phyloP scores from a whole-genome alignment of 2,113 vertebrate genomes.

The Oncorhynchus gorbuscha region DNA sequence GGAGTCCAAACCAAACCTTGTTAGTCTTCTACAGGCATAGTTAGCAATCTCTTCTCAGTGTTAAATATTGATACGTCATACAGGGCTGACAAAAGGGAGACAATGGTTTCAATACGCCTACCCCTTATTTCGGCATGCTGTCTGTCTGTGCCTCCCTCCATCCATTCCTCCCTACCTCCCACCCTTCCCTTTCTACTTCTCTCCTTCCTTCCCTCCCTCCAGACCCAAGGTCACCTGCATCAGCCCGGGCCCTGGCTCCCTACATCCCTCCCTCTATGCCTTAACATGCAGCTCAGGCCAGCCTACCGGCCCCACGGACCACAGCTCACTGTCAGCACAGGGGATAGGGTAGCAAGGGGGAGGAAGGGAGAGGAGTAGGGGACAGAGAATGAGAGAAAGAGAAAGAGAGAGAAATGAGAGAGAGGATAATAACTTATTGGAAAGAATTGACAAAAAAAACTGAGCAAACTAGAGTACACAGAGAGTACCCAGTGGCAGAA shows the following conservation, averaged over 20 bases:
- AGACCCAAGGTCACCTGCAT: slow-evolving; percentile 51
- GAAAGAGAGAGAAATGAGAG: background rate
- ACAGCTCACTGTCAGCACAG: slow-evolving; percentile 48
- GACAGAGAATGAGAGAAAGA: background rate
- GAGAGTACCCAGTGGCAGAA: too few species aligned
- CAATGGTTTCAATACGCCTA: slow-evolving; percentile 31
- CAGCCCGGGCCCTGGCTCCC: slow-evolving; percentile 40
- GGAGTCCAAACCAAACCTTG: slow-evolving; percentile 8
- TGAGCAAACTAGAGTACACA: too few species aligned
- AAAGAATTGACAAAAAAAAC: background rate
- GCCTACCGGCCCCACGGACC: slow-evolving; percentile 34
- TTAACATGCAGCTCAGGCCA: slow-evolving; percentile 42
- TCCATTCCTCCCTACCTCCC: too few species aligned
- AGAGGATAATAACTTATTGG: background rate
- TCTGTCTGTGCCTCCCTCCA: slow-evolving; percentile 7
- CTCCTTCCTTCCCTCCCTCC: background rate
- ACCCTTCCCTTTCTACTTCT: too few species aligned
- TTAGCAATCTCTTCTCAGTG: slow-evolving; percentile 8
- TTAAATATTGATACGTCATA: slow-evolving; percentile 28
- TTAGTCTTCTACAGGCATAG: background rate
- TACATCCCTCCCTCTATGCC: slow-evolving; percentile 31
- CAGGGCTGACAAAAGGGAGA: slow-evolving; percentile 33
- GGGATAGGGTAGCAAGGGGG: background rate
- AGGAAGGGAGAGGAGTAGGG: background rate
- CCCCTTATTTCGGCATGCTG: slow-evolving; percentile 22